phyloP scores from a whole-genome alignment of 37 sponge, comb jelly and placozoan species.

The Aplysina aerophoba region DNA sequence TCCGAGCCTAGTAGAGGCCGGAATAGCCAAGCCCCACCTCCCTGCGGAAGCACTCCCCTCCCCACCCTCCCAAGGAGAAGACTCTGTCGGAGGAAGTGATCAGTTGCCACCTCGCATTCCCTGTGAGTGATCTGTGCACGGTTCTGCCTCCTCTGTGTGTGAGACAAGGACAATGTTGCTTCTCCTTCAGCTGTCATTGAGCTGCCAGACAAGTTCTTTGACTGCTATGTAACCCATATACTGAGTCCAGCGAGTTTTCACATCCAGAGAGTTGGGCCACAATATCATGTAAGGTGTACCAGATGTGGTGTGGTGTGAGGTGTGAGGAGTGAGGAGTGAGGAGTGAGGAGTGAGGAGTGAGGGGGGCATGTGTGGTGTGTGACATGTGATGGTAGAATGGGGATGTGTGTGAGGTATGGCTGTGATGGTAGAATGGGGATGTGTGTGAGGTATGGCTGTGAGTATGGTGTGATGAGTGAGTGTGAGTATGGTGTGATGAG shows the following conservation, averaged over 20 bases:
- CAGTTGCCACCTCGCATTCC: too few relatives aligned
- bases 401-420: neutral
- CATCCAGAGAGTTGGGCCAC: conserved; percentile 11
- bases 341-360: neutral
- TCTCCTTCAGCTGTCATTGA: neutral
- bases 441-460: neutral
- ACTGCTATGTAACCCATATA: neutral
- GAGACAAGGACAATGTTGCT: neutral
- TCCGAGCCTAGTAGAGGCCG: too few relatives aligned
- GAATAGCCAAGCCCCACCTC: too few relatives aligned
- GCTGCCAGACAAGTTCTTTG: conserved; percentile 10
- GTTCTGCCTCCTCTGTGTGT: too few relatives aligned
- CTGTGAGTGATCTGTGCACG: too few relatives aligned
- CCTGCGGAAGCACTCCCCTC: too few relatives aligned
- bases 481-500: neutral
- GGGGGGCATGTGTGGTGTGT: neutral
- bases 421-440: neutral
- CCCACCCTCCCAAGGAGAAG: too few relatives aligned
- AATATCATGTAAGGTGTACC: conserved; percentile 1
- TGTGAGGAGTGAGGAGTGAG: neutral
- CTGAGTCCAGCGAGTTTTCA: conserved; percentile 25
- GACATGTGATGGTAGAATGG: neutral
- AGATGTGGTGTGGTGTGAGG: neutral
- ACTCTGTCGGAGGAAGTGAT: too few relatives aligned
- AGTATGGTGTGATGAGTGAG: neutral